Evolutionary conservation across 2,113 vertebrate species (phyloP), one percentile per base, ranked within the genome.

Genomic region (Pteronura brasiliensis): DNA sequence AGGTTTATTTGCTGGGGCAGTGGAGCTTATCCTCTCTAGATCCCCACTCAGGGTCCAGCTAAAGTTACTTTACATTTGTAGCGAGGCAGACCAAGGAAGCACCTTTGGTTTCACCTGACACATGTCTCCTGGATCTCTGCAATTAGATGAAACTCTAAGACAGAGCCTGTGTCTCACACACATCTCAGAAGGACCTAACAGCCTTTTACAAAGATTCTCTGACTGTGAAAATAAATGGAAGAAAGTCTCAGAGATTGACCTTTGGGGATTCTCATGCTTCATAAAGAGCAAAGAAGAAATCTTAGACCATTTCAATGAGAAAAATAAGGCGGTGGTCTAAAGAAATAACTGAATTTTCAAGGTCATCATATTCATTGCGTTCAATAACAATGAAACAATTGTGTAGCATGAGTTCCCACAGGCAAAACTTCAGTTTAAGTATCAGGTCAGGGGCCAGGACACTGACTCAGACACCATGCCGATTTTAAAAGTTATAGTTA

Each of bases 391-490:
- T 59, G 69, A 86, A 8, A 34, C 1, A 4, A 80, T 92, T 90
- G 92, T 92, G 80, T 17, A 15, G 86, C 65, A 20, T 3, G 25
- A 49, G 31, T 97, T 98, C 96, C 96, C 96, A 97, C 88, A 69
- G 61, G 44, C 85, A 12, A 79, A 29, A 52, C 57, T 79, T 63
- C 1, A 23, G 82, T 59, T 52, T 90, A 47, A 47, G 27, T 90
- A 55, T 96, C 86, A 86, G 89, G 55, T 77, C 65, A 34, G 23
- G 49, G 87, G 88, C 95, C 95, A 85, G 96, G 69, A 57, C 91
- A 65, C 87, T 57, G 18, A 61, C 52, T 89, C 34, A 31, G 86
- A 92, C 31, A 76, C 76, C 95, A 55, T 21, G 63, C 80, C 0
- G 65, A 59, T 88, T 77, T 97, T 92, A 57, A 93, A 95, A 93